phyloP scores from a whole-genome alignment of 2,797 vertebrate genomes.

The Cossypha polioptera region DNA sequence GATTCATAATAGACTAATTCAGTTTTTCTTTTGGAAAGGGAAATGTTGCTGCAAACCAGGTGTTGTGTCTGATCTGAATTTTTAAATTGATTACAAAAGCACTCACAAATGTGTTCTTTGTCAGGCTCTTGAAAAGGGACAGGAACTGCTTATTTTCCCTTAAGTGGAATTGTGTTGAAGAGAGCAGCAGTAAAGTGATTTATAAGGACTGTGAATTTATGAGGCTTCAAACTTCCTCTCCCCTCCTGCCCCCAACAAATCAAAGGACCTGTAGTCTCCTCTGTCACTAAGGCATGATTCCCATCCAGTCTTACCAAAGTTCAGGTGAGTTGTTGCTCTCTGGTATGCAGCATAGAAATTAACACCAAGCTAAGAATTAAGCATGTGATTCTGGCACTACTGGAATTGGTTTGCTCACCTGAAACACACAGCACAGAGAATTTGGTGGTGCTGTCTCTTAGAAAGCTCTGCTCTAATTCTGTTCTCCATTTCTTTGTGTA shows the following conservation, averaged over 20 bases:
- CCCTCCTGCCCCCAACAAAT: neutral
- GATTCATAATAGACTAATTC: constrained; percentile 8
- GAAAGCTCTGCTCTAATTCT: neutral
- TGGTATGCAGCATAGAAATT: neutral
- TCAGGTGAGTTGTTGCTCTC: neutral
- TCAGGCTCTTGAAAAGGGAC: neutral
- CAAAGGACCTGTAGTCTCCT: neutral
- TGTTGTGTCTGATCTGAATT: neutral
- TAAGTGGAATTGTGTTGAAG: neutral
- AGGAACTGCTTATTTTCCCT: neutral
- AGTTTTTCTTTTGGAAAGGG: neutral
- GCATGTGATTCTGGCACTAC: neutral
- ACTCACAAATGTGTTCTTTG: neutral
- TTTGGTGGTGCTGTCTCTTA: neutral
- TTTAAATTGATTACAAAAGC: constrained; percentile 5
- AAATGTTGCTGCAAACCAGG: constrained; percentile 10
- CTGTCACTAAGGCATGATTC: neutral
- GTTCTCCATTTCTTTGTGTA: neutral
- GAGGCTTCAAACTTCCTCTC: neutral
- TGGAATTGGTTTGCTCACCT: neutral
- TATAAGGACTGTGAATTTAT: neutral
- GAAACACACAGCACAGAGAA: neutral
- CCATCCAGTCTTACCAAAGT: neutral
- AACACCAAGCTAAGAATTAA: neutral
- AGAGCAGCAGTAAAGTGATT: neutral